Conservation (phyloP, 1,140 invertebrate genomes). For the Rhizoglyphus robini region DNA sequence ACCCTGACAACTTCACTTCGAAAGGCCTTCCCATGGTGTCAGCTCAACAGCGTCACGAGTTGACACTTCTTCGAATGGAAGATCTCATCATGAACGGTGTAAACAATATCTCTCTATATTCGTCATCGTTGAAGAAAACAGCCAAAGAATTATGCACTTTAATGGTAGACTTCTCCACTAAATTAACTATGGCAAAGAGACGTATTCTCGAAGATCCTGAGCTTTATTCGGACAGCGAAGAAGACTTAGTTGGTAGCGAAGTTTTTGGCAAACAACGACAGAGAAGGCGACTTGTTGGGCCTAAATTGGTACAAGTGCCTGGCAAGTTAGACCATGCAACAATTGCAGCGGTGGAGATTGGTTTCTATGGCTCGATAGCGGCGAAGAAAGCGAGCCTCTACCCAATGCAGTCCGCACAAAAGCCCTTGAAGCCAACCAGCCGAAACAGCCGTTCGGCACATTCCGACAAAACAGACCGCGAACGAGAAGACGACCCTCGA, state of each 20-base stretch:
- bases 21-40: constrained; percentile 52
- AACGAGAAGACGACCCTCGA: constrained; percentile 3
- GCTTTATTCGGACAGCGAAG: constrained; percentile 46
- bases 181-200: constrained; percentile 55
- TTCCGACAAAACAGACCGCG: neutral
- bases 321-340: constrained; percentile 88
- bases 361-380: constrained; percentile 15
- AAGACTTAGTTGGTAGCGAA: constrained; percentile 35
- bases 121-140: constrained; percentile 32
- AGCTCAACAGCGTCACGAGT: constrained; percentile 61
- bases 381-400: neutral
- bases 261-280: constrained; percentile 35
- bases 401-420: neutral
- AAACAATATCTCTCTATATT: constrained; percentile 18
- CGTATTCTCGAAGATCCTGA: constrained; percentile 64
- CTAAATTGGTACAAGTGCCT: constrained; percentile 58
- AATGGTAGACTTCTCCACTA: constrained; percentile 55
- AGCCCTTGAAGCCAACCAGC: neutral
- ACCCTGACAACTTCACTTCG: constrained; percentile 22
- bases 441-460: neutral
- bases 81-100: constrained; percentile 61
- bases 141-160: constrained; percentile 54
- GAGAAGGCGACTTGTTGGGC: constrained; percentile 51
- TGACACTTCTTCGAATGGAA: constrained; percentile 61
- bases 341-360: constrained; percentile 25